These are phyloP conservation scores for Melieria omissa DNA, from an alignment of 2,888 invertebrate species.

Conservation along the genomic window DNA sequence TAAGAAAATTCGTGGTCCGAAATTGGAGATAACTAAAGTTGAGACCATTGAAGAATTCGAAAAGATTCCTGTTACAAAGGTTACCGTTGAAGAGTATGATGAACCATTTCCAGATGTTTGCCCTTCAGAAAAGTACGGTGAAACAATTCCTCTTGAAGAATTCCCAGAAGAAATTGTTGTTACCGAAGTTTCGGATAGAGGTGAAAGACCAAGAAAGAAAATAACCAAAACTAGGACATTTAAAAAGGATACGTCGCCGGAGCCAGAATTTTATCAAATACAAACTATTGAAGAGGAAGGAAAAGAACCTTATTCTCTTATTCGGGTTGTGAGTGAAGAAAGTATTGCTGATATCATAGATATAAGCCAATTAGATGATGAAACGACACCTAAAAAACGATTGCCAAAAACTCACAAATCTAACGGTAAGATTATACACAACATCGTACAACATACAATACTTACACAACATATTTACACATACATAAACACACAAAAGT, in stretches of 20 bases:
- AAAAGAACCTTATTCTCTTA: slow-evolving; percentile 65
- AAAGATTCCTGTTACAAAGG: slow-evolving; percentile 64
- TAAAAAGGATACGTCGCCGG: slow-evolving; percentile 63
- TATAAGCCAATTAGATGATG: slow-evolving; percentile 63
- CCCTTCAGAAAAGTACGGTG: slow-evolving; percentile 64
- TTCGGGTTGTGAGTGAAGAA: slow-evolving; percentile 65
- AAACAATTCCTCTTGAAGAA: slow-evolving; percentile 62
- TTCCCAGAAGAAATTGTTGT: slow-evolving; percentile 60
- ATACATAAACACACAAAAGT: too few species aligned
- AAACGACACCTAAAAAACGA: slow-evolving; percentile 49
- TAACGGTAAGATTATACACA: slow-evolving; percentile 57
- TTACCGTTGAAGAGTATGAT: slow-evolving; percentile 55
- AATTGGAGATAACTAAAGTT: slow-evolving; percentile 66
- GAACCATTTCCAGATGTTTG: slow-evolving; percentile 62
- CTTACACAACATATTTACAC: too few species aligned
- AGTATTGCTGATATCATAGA: slow-evolving; percentile 62
- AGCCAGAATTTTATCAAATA: slow-evolving; percentile 67
- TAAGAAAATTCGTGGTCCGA: slow-evolving; percentile 65
- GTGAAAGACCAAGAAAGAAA: slow-evolving; percentile 61
- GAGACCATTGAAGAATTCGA: slow-evolving; percentile 66
- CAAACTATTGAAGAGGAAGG: slow-evolving; percentile 68
- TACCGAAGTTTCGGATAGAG: slow-evolving; percentile 58
- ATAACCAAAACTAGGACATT: slow-evolving; percentile 67
- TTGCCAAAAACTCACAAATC: slow-evolving; percentile 56
- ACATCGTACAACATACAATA: too few species aligned